These are phyloP conservation scores for Drosophila busckii DNA, from an alignment of 1,140 invertebrate genomes.

Conservation along the genomic window DNA sequence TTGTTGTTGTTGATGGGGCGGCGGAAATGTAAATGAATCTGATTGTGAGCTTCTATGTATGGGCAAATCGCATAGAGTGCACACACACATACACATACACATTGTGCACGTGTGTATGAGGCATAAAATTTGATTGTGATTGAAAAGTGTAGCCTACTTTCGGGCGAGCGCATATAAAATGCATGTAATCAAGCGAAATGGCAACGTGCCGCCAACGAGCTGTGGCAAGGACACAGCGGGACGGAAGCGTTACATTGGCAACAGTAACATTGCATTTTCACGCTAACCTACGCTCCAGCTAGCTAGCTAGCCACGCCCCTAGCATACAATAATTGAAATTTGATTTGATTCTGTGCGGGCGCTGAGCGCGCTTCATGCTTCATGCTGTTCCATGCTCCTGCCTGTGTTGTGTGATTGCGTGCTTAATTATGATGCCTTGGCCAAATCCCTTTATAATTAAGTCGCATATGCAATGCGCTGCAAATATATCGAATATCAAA, in stretches of 20 bases:
- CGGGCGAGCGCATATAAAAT: constrained; percentile 68
- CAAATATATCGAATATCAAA: background rate
- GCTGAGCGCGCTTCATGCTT: too few species aligned
- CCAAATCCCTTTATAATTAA: constrained; percentile 69
- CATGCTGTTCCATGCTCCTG: constrained; percentile 3
- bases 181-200: constrained; percentile 76
- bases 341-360: constrained; percentile 54
- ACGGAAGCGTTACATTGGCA: background rate
- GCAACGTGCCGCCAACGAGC: constrained; percentile 44
- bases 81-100: constrained; percentile 3
- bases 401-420: constrained; percentile 11
- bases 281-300: constrained; percentile 5
- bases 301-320: constrained; percentile 32
- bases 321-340: constrained; percentile 70
- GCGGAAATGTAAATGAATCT: constrained; percentile 53
- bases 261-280: constrained; percentile 44
- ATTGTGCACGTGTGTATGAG: constrained; percentile 17
- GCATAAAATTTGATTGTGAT: constrained; percentile 77
- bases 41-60: constrained; percentile 41
- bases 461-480: constrained; percentile 23
- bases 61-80: constrained; percentile 24
- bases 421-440: constrained; percentile 34
- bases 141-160: constrained; percentile 77
- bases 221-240: constrained; percentile 3
- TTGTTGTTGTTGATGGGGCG: constrained; percentile 24